Base-by-base conservation (phyloP, 1,140 invertebrate genomes). In the Euwallacea similis region DNA sequence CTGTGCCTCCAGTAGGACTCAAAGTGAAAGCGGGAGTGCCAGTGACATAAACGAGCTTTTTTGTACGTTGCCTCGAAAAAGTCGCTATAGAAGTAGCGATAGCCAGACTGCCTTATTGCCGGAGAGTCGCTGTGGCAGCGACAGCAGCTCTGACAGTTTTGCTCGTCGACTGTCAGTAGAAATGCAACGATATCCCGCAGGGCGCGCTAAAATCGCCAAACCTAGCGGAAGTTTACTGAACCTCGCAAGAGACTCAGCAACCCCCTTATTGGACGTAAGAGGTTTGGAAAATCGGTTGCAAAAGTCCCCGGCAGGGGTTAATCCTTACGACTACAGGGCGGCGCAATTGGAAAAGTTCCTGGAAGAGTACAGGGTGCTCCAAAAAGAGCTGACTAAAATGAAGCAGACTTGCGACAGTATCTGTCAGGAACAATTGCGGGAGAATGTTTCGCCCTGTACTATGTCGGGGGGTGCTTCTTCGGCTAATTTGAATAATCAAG, bases 381-480 rank as follows among this genome's bases (percentile, higher is more conserved):
- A 91, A 79, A 88, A 91, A 79, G 89, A 92, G 78, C 79, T 93
- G 68, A 89, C 87, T 64, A 88, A 87, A 79, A 92, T 92, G 90
- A 91, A 91, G 76, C 88, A 90, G 75, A 90, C 89, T 41, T 88
- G 89, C 77, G 89, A 90, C 75, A 88, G 85, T 69, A 84, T 89
- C 65, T 81, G 82, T 46, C 83, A 84, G 46, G 86, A 87, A 16
- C 66, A 66, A 56, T 54, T 56, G 41, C 41, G 46, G 8, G 69
- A 53, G 62, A 77, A 13, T n/a, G 42, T 43, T 7, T 56, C 62
- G 15, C 15, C 54, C 42, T 64, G 43, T 43, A 43, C 21, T 4
- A 33, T 13, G 42, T 82, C 84, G 2, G 82, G 82, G 6, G 81
- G 81, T 11, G 78, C 61, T 21, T 50, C 50, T 47, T 43, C 59